Evolutionary conservation across 2,113 vertebrate genomes (phyloP).

Genomic region (Coreoperca whiteheadi): DNA sequence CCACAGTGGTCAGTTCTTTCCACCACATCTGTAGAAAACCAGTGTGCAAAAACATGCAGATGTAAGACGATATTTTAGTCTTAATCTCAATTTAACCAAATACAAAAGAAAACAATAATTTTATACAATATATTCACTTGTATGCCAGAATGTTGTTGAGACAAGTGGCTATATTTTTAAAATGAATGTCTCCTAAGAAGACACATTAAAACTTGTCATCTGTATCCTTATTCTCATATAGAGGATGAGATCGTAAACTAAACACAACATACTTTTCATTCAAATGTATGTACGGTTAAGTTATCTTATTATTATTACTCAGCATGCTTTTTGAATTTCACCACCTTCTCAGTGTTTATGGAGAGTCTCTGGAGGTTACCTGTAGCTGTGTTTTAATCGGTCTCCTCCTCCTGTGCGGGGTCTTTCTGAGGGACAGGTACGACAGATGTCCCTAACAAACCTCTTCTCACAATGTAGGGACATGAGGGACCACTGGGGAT

Average conservation of each 20-base stretch:
- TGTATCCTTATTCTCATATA: too few relatives aligned
- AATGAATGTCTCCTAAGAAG: too few relatives aligned
- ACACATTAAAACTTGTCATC: too few relatives aligned
- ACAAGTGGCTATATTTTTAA: too few relatives aligned
- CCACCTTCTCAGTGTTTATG: background rate
- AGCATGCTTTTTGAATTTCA: too few relatives aligned
- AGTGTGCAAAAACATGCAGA: background rate
- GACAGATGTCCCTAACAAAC: conserved; percentile 81
- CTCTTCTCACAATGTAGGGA: conserved; percentile 87
- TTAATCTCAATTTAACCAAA: background rate
- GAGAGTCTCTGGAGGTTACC: conserved; percentile 14
- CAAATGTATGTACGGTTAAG: too few relatives aligned
- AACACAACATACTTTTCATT: too few relatives aligned
- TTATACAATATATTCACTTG: background rate
- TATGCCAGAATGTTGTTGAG: background rate
- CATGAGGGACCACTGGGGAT: conserved; percentile 85
- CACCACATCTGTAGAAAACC: conserved; percentile 29
- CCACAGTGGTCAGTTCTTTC: conserved; percentile 1
- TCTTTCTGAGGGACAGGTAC: conserved; percentile 67
- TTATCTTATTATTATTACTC: too few relatives aligned
- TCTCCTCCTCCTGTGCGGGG: conserved; percentile 57
- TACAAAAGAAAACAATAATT: background rate
- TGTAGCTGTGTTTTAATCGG: conserved; percentile 57
- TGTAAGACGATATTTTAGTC: background rate
- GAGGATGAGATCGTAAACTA: too few relatives aligned